Evolutionary conservation across 2,113 vertebrate genomes (phyloP), one percentile per base, ranked within the genome.

Genomic region (Rostratula benghalensis): DNA sequence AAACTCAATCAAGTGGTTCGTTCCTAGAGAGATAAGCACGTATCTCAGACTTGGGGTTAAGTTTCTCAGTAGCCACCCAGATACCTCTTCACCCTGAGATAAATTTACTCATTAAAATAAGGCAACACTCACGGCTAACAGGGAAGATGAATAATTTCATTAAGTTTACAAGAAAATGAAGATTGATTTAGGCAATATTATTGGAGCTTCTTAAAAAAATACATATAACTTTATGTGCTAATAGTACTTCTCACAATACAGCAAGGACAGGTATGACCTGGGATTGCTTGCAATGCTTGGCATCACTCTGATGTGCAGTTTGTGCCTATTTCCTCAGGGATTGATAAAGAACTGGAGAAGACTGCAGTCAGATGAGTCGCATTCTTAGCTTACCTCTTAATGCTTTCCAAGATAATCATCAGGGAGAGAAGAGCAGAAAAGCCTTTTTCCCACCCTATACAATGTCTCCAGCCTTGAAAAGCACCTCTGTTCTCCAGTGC

Each of bases 331-430:
- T 92, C 89, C 83, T 90, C 3, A 0, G 70, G 63, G 63, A 74
- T 13, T 0, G 18, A 90, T 85, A 91, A 69, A 60, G 46, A 89
- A 69, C 84, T 41, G 23, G 71, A 85, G 83, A 82, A 83, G 93
- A 80, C 43, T 6, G 3, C 0, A 3, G 35, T 85, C 20, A 39
- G 61, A 2, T 46, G 37, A 60, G 17, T 11, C 1, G 4, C 76
- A 71, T 87, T 92, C 90, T 93, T 63, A 95, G 60, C 27, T 95
- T 96, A 87, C 89, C 65, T 87, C 2, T 5, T 79, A 75, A 43
- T 31, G 39, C 46, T 67, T 88, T 59, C 71, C 0, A 0, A 94
- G 90, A 95, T 90, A 89, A 74, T 12, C 9, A 83, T 90, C 88
- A 10, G 48, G 64, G 51, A 87, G 16, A 28, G 89, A 81, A 92